Conservation (phyloP, 2,888 invertebrate genomes). For the Drosophila algonquin region DNA sequence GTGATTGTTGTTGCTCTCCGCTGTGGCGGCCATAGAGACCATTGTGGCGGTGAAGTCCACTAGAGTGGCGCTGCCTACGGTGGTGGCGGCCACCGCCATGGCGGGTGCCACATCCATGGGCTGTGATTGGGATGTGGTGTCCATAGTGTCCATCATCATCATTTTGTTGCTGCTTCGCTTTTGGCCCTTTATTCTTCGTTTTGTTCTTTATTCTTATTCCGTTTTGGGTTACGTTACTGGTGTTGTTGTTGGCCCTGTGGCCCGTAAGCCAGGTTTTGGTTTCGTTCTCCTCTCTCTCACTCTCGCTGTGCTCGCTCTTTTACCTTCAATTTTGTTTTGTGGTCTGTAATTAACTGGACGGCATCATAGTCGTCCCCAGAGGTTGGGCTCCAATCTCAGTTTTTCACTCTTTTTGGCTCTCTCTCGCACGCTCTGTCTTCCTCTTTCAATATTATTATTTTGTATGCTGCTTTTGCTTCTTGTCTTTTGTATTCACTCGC, state of each 20-base stretch:
- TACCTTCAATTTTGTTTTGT: conserved; percentile 73
- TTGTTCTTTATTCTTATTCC: conserved; percentile 19
- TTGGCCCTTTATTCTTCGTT: conserved; percentile 30
- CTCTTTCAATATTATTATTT: conserved; percentile 78
- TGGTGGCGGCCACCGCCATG: conserved; percentile 70
- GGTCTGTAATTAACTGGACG: conserved; percentile 69
- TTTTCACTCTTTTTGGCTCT: conserved; percentile 32
- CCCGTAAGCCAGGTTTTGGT: conserved; percentile 66
- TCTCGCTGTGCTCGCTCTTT: conserved; percentile 39
- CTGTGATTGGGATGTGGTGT: conserved; percentile 56
- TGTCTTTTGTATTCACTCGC: conserved; percentile 58
- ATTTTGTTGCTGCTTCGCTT: conserved; percentile 51
- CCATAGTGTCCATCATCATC: conserved; percentile 83
- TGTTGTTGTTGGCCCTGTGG: conserved; percentile 16
- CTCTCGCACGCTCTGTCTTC: conserved; percentile 6
- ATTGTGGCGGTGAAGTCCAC: conserved; percentile 51
- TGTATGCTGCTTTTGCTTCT: conserved; percentile 57
- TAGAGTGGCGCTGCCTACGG: conserved; percentile 60
- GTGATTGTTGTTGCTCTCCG: conserved; percentile 80
- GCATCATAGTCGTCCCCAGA: conserved; percentile 45
- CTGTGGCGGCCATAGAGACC: conserved; percentile 17
- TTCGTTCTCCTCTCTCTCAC: conserved; percentile 20
- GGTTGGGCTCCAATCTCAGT: conserved; percentile 40
- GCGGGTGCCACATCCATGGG: conserved; percentile 71
- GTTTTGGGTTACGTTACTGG: neutral